A percentile compares a stretch with the other conserved stretches of the same genome.
Evolutionary conservation across 2,888 invertebrate genomes (phyloP).

Genomic region (Muschampia plurimacula): DNA sequence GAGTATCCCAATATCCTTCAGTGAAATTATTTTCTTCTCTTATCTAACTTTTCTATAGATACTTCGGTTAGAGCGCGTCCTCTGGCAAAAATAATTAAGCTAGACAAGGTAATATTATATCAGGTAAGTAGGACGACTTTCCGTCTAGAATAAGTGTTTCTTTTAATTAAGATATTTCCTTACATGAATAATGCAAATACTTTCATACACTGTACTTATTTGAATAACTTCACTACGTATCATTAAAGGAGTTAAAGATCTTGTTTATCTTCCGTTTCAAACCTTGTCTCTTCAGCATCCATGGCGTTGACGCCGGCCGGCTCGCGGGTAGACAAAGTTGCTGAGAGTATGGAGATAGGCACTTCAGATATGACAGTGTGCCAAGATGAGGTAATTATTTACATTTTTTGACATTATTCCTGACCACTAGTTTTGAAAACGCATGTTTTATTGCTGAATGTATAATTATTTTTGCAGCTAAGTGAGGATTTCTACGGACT

Average conservation of each 20-base stretch:
- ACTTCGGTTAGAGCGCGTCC: conserved; percentile 35
- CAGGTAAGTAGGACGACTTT: conserved; percentile 34
- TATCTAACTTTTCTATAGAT: conserved; percentile 50
- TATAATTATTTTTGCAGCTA: too few species aligned
- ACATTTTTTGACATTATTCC: not conserved
- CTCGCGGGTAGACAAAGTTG: conserved; percentile 49
- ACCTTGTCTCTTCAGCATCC: conserved; percentile 53
- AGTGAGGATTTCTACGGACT: too few species aligned
- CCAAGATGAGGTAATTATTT: conserved; percentile 56
- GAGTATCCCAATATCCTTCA: conserved; percentile 50
- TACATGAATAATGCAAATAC: conserved; percentile 47
- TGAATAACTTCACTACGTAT: conserved; percentile 36
- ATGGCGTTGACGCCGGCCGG: conserved; percentile 47
- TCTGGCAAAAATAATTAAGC: conserved; percentile 16
- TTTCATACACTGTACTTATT: not conserved
- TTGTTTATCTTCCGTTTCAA: conserved; percentile 58
- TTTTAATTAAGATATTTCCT: conserved; percentile 36
- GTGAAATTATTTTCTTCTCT: conserved; percentile 30
- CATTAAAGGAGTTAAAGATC: conserved; percentile 42
- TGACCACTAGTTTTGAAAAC: not conserved
- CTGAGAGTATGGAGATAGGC: conserved; percentile 56
- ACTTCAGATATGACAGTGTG: conserved; percentile 45
- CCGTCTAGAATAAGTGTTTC: conserved; percentile 6
- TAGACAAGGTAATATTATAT: conserved; percentile 37
- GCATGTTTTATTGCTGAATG: not conserved